Percentiles rank a stretch among this genome's conserved stretches.
Conservation (phyloP, 1,140 invertebrate genomes). For the Battus philenor region DNA sequence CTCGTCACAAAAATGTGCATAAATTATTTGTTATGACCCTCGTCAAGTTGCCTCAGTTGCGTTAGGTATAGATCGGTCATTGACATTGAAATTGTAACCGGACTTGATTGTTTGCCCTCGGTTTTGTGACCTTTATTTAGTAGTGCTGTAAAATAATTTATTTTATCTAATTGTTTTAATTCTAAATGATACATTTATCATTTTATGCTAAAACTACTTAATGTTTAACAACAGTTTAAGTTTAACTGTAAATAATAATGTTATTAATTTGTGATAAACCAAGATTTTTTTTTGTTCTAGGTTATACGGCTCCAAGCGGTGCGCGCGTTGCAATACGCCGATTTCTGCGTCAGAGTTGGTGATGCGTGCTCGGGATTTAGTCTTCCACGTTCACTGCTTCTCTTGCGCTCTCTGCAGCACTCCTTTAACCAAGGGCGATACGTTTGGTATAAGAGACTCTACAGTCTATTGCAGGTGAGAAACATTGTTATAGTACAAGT, state of each 20-base stretch:
- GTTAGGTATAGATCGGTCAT: conserved; percentile 9
- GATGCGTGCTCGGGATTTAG: conserved; percentile 94
- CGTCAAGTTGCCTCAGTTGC: background rate
- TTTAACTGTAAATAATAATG: background rate
- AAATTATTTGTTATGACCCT: conserved; percentile 1
- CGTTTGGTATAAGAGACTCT: conserved; percentile 93
- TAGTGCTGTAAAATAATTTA: conserved; percentile 3
- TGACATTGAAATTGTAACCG: conserved; percentile 16
- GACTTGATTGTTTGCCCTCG: conserved; percentile 10
- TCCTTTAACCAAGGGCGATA: conserved; percentile 91
- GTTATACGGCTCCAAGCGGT: conserved; percentile 89
- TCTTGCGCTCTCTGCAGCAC: conserved; percentile 93
- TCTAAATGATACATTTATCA: background rate
- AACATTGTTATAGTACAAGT: too few relatives aligned
- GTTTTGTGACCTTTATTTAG: background rate
- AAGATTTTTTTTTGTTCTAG: conserved; percentile 73
- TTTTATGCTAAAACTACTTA: background rate
- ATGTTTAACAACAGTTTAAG: background rate
- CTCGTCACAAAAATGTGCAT: background rate
- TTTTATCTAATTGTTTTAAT: background rate
- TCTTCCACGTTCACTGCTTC: conserved; percentile 97
- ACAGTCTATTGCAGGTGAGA: conserved; percentile 84
- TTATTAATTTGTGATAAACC: background rate
- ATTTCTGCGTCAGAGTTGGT: conserved; percentile 96
- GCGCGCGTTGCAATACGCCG: conserved; percentile 91